A percentile compares a stretch with the other conserved stretches of the same genome.
These are phyloP conservation scores for Drosophila macrospina DNA, from an alignment of 2,888 invertebrate species.

Conservation along the genomic window DNA sequence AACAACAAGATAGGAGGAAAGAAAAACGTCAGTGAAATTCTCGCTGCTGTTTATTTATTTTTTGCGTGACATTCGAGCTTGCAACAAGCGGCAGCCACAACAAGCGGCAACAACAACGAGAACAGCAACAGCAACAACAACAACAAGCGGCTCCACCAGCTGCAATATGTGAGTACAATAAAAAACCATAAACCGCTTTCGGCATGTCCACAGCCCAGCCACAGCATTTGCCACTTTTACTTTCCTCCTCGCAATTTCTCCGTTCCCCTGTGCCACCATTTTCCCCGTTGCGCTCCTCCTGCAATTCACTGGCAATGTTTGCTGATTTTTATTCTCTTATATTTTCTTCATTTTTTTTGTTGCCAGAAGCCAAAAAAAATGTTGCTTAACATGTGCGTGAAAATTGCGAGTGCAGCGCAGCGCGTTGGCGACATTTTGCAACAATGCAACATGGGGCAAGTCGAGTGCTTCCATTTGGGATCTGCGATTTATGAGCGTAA, in stretches of 20 bases:
- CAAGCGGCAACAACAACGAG: constrained; percentile 18
- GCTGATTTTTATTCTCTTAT: neutral
- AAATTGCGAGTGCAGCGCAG: constrained; percentile 34
- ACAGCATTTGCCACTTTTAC: constrained; percentile 49
- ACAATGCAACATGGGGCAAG: constrained; percentile 13
- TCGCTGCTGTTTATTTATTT: constrained; percentile 42
- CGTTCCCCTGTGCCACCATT: neutral
- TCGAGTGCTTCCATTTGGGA: constrained; percentile 16
- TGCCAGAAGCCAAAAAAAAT: constrained; percentile 10
- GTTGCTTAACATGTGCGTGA: constrained; percentile 54
- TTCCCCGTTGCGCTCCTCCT: constrained; percentile 4
- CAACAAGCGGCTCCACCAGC: constrained; percentile 27
- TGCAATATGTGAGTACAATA: constrained; percentile 48
- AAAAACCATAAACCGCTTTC: constrained; percentile 48
- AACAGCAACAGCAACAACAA: constrained; percentile 18
- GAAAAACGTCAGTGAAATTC: constrained; percentile 45
- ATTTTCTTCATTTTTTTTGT: constrained; percentile 3
- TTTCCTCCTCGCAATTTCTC: constrained; percentile 13
- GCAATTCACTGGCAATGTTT: constrained; percentile 9
- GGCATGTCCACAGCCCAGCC: constrained; percentile 25
- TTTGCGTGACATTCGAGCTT: constrained; percentile 50
- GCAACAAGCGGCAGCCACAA: constrained; percentile 46
- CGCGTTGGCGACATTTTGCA: constrained; percentile 7
- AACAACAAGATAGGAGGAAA: constrained; percentile 1
- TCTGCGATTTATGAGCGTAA: constrained; percentile 11